phyloP scores from a whole-genome alignment of 1,140 invertebrate species.

The Bombus ignitus region DNA sequence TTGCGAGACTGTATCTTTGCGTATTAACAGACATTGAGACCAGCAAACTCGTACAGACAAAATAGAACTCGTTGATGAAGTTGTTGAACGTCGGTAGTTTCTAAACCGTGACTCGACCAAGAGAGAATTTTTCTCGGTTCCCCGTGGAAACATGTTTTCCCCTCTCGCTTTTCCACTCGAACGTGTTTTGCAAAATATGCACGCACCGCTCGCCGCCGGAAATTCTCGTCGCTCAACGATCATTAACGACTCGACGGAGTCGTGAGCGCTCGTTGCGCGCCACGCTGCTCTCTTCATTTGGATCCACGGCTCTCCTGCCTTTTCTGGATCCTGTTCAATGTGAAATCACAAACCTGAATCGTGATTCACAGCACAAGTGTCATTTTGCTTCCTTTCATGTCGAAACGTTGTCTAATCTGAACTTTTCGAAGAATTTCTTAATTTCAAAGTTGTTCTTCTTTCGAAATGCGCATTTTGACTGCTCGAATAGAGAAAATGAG shows the following conservation, averaged over 20 bases:
- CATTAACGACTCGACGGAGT: conserved; percentile 37
- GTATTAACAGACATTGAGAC: too few relatives aligned
- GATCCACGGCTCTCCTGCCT: neutral
- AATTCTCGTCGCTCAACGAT: conserved; percentile 21
- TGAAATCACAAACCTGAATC: neutral
- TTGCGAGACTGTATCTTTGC: too few relatives aligned
- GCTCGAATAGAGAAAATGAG: neutral
- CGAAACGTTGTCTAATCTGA: neutral
- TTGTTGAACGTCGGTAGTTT: neutral
- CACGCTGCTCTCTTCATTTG: neutral
- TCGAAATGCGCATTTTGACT: neutral
- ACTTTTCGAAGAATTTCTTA: neutral
- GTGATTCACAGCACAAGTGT: neutral
- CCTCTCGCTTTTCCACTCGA: conserved; percentile 28
- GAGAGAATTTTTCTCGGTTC: conserved; percentile 25
- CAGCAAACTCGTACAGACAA: too few relatives aligned
- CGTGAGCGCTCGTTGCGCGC: neutral
- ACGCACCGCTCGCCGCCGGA: conserved; percentile 1
- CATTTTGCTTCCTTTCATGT: neutral
- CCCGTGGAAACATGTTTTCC: conserved; percentile 3
- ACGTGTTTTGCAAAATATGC: conserved; percentile 20
- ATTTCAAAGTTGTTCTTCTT: neutral
- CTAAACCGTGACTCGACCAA: conserved; percentile 1
- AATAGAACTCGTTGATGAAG: too few relatives aligned
- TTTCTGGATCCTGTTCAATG: neutral